A percentile compares a stretch with the other conserved stretches of the same genome.
Evolutionary conservation across 1,140 invertebrate species (phyloP).

Genomic region (Drosophila ogumai): DNA sequence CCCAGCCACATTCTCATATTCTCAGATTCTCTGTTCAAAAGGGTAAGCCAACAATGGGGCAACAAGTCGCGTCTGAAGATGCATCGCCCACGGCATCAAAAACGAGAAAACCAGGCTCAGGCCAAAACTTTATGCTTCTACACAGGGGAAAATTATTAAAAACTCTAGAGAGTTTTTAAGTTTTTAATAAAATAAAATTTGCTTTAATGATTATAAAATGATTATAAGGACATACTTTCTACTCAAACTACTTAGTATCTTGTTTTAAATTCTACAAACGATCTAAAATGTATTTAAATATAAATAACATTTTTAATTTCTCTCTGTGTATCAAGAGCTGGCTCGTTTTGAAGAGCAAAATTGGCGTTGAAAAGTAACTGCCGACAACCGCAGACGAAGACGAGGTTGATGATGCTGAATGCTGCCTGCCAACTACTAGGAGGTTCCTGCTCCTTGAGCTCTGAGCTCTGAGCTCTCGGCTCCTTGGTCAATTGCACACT

Average conservation of each 20-base stretch:
- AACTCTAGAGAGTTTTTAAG: too few species aligned
- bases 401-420: slow-evolving; percentile 25
- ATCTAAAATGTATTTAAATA: too few species aligned
- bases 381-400: slow-evolving; percentile 51
- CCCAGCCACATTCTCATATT: slow-evolving; percentile 10
- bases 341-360: slow-evolving; percentile 71
- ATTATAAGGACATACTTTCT: too few species aligned
- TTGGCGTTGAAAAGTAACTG: slow-evolving; percentile 82
- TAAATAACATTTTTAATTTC: neutral
- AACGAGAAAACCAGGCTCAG: slow-evolving; percentile 44
- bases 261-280: too few species aligned
- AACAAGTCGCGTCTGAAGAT: slow-evolving; percentile 81
- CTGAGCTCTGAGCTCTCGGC: slow-evolving; percentile 7
- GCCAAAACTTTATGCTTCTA: slow-evolving; percentile 6
- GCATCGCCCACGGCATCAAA: slow-evolving; percentile 74
- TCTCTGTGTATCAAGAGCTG: slow-evolving; percentile 27
- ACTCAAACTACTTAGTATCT: too few species aligned
- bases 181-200: too few species aligned
- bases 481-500: slow-evolving; percentile 76
- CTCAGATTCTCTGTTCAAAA: slow-evolving; percentile 38
- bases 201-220: too few species aligned
- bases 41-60: slow-evolving; percentile 78
- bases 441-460: slow-evolving; percentile 34
- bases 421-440: slow-evolving; percentile 17
- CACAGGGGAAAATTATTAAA: slow-evolving; percentile 1